Evolutionary conservation across 2,797 vertebrate genomes (phyloP), one percentile per base, ranked within the genome.

Genomic region (Pangasius larnaudii): DNA sequence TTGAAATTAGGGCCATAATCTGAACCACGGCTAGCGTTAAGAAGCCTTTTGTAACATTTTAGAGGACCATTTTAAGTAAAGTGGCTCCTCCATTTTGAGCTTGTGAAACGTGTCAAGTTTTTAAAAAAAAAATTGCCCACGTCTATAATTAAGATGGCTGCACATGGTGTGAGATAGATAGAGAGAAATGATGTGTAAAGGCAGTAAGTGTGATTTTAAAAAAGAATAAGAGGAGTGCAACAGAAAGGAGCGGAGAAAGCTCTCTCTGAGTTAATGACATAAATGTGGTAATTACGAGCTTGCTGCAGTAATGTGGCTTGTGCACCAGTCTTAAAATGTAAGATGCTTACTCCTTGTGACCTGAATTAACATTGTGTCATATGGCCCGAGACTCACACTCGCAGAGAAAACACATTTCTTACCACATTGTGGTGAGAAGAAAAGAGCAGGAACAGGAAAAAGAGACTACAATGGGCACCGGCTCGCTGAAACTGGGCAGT

Each of bases 101-200:
- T 72, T 89, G 90, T 91, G 91, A 92, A 91, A 72, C 89, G 82
- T 90, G 49, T 91, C 30, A 93, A 91, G 92, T 65, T 42, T n/a
- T n/a, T 61, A 82, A 63, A 46, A 81, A 56, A 81, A 49, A 49
- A 65, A 11, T 30, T 91, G 88, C 87, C 59, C 33, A 42, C 90
- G 91, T 91, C 91, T 88, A 92, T 92, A 91, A 91, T 93, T 91
- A 84, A 85, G 91, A 91, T 92, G 90, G 90, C 91, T 89, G 81
- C 86, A 85, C 87, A 84, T 92, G n/a, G 33, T 9, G 71, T 79
- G 33, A 90, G 84, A 90, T 89, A 90, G 86, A 84, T 87, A 63
- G 88, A 87, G 89, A 88, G 69, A 90, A 87, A 89, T 51, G 86
- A 78, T 80, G 85, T 84, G 79, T 81, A 22, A 84, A 85, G 56